Evolutionary conservation across 2,113 vertebrate species (phyloP).

Genomic region (Xiphophorus couchianus): DNA sequence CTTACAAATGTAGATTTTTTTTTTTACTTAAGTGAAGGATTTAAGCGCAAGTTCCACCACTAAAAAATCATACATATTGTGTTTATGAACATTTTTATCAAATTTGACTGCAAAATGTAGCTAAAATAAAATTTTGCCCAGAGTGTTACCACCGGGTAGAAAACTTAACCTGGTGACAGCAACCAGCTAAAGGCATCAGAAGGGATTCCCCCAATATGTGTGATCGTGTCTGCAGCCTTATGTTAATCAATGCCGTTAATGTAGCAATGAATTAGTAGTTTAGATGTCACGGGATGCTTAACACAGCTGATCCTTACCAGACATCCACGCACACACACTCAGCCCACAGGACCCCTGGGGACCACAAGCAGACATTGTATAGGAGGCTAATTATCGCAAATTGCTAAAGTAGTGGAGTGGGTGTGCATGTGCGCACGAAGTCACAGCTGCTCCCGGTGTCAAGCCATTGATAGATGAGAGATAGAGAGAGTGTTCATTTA

Average conservation of each 20-base stretch:
- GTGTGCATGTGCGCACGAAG: slow-evolving; percentile 23
- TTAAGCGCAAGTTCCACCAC: too few species aligned
- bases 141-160: slow-evolving; percentile 4
- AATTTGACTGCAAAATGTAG: not conserved
- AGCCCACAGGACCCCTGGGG: slow-evolving; percentile 69
- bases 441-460: slow-evolving; percentile 80
- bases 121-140: not conserved
- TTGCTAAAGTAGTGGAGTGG: slow-evolving; percentile 74
- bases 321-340: slow-evolving; percentile 48
- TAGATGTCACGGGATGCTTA: slow-evolving; percentile 84
- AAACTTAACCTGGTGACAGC: slow-evolving; percentile 32
- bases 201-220: slow-evolving; percentile 61
- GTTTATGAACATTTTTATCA: not conserved
- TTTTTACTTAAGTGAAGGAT: too few species aligned
- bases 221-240: slow-evolving; percentile 64
- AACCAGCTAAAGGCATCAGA: slow-evolving; percentile 66
- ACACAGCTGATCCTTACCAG: slow-evolving; percentile 82
- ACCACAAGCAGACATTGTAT: slow-evolving; percentile 78
- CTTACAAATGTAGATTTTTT: too few species aligned
- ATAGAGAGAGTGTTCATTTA: slow-evolving; percentile 80
- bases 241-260: slow-evolving; percentile 85
- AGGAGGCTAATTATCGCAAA: slow-evolving; percentile 80
- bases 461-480: slow-evolving; percentile 79
- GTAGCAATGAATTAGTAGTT: slow-evolving; percentile 86
- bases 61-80: too few species aligned